Evolutionary conservation across 1,140 invertebrate species (phyloP), one percentile per base, ranked within the genome.

Genomic region (Papilio glaucus): DNA sequence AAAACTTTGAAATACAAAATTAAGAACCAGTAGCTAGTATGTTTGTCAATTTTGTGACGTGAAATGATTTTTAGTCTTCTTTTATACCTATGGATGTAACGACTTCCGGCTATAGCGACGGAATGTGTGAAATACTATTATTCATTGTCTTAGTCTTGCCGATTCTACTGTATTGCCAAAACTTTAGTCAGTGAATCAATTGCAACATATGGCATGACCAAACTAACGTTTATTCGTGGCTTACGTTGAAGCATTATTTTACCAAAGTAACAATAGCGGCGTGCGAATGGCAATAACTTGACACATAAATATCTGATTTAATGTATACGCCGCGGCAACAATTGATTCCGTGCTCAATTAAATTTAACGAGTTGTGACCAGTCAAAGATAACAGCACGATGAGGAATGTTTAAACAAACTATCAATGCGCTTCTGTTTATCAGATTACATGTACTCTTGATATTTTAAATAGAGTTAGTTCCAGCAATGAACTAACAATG

Each of bases 301-400:
- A 57, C 49, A 24, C 49, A 45, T 45, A 57, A 57, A 24, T 57
- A 57, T 57, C 49, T 24, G 21, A 57, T 57, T 26, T 57, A 57
- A 57, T 57, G 10, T 57, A 57, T 24, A 57, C 21, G 15, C n/a
- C 6, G 49, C 49, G 49, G 49, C 21, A 57, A 57, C 49, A 57
- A 57, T 57, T 57, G 49, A 57, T 57, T 57, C 49, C 24, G 49
- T 57, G 4, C 13, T 18, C 49, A 57, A 57, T 26, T 57, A 57
- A 57, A 57, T 57, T 57, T 57, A 57, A 57, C 49, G 49, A 57
- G 49, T 45, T 45, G 42, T 57, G 49, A 57, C 49, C 49, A 57
- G 49, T 57, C 49, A 26, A 24, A 53, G 21, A 49, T 53, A 53
- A 8, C 45, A 45, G n/a, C n/a, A n/a, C n/a, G 45, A 53, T 24